Percentiles rank a stretch among this genome's conserved stretches.
Evolutionary conservation across 2,113 vertebrate species (phyloP).

Genomic region (Campylomormyrus numenius): DNA sequence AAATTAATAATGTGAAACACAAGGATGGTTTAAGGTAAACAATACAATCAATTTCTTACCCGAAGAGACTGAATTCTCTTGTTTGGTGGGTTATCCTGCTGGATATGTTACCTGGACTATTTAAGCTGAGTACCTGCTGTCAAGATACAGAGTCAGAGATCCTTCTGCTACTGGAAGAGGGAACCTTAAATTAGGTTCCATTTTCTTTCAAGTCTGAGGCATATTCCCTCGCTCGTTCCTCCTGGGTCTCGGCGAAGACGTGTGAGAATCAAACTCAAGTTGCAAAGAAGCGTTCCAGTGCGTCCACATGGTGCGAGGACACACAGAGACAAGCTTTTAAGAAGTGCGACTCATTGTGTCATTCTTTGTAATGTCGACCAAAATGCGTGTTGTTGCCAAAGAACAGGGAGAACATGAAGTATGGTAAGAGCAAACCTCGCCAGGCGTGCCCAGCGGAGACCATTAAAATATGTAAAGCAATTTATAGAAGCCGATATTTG

Average conservation of each 20-base stretch:
- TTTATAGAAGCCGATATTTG: background rate
- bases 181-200: background rate
- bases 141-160: background rate
- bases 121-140: background rate
- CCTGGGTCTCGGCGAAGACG: background rate
- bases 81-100: background rate
- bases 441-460: background rate
- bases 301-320: background rate
- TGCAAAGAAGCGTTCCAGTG: background rate
- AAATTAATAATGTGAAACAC: background rate
- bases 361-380: background rate
- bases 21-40: background rate
- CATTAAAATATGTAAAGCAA: background rate
- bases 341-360: background rate
- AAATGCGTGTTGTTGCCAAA: background rate
- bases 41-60: background rate
- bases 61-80: background rate
- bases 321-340: background rate
- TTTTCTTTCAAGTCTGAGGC: background rate
- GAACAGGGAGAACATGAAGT: background rate
- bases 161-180: background rate
- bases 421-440: background rate
- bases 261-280: background rate
- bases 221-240: background rate
- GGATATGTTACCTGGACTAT: background rate